Conservation (phyloP, 2,797 vertebrate species). For the Sphaeramia orbicularis region DNA sequence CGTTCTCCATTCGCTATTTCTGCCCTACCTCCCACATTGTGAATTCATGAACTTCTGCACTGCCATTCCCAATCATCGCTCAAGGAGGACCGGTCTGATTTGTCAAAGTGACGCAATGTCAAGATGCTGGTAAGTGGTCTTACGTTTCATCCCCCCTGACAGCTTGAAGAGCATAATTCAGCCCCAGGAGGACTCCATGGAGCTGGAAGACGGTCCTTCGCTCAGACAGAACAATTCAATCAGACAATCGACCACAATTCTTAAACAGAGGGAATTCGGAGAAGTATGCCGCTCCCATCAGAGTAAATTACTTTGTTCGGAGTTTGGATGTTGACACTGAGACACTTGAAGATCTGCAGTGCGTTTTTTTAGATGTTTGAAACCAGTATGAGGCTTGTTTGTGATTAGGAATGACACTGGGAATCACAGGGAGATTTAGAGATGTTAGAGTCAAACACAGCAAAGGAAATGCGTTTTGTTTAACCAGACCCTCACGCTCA, state of each 20-base stretch:
- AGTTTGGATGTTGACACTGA: slow-evolving; percentile 24
- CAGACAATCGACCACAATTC: slow-evolving; percentile 43
- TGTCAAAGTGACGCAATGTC: slow-evolving; percentile 73
- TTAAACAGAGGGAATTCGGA: slow-evolving; percentile 17
- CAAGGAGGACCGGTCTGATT: slow-evolving; percentile 53
- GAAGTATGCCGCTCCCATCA: slow-evolving; percentile 33
- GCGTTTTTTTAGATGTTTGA: slow-evolving; percentile 37
- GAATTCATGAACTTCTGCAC: slow-evolving; percentile 70
- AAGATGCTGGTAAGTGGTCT: slow-evolving; percentile 61
- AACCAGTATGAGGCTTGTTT: slow-evolving; percentile 26
- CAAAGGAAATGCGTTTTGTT: slow-evolving; percentile 26
- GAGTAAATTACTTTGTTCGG: slow-evolving; percentile 46
- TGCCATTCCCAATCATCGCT: slow-evolving; percentile 69
- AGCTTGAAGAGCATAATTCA: slow-evolving; percentile 62
- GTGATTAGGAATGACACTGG: slow-evolving; percentile 56
- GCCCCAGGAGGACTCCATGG: slow-evolving; percentile 38
- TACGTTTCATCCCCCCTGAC: slow-evolving; percentile 67
- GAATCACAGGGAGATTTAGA: slow-evolving; percentile 32
- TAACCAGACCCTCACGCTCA: slow-evolving; percentile 42
- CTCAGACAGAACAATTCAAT: slow-evolving; percentile 55
- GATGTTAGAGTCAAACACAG: slow-evolving; percentile 13
- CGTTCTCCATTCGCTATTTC: slow-evolving; percentile 38
- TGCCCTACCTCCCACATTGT: slow-evolving; percentile 62
- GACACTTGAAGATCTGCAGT: slow-evolving; percentile 28
- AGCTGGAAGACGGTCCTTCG: slow-evolving; percentile 44